Conservation (phyloP, 2,113 vertebrate genomes). For the Montifringilla adamsi region DNA sequence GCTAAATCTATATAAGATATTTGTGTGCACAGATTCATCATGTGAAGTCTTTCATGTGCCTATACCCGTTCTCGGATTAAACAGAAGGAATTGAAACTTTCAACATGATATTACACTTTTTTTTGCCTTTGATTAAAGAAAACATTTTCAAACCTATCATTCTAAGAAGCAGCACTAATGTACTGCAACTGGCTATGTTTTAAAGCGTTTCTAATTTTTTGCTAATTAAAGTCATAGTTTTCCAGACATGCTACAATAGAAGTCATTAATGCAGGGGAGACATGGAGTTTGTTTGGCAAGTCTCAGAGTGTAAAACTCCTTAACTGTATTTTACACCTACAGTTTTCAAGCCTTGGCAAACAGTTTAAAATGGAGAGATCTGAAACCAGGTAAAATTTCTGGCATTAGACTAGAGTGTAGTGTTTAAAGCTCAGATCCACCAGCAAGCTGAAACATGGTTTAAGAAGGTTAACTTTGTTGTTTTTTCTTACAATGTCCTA, state of each 20-base stretch:
- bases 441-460: slow-evolving; percentile 41
- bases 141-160: background rate
- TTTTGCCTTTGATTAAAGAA: background rate
- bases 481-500: slow-evolving; percentile 49
- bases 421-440: slow-evolving; percentile 42
- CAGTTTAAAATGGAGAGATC: slow-evolving; percentile 37
- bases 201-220: background rate
- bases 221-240: background rate
- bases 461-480: slow-evolving; percentile 40
- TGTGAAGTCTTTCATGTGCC: background rate
- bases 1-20: background rate
- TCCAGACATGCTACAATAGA: background rate
- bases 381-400: slow-evolving; percentile 42
- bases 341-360: slow-evolving; percentile 35
- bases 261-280: background rate
- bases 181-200: background rate
- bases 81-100: background rate
- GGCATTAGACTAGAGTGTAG: slow-evolving; percentile 42
- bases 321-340: slow-evolving; percentile 50
- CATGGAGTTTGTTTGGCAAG: slow-evolving; percentile 10
- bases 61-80: background rate
- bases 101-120: background rate
- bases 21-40: background rate
- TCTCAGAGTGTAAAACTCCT: background rate
- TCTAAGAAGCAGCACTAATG: background rate